phyloP scores from a whole-genome alignment of 2,888 invertebrate species.

The Bedellia somnulentella region DNA sequence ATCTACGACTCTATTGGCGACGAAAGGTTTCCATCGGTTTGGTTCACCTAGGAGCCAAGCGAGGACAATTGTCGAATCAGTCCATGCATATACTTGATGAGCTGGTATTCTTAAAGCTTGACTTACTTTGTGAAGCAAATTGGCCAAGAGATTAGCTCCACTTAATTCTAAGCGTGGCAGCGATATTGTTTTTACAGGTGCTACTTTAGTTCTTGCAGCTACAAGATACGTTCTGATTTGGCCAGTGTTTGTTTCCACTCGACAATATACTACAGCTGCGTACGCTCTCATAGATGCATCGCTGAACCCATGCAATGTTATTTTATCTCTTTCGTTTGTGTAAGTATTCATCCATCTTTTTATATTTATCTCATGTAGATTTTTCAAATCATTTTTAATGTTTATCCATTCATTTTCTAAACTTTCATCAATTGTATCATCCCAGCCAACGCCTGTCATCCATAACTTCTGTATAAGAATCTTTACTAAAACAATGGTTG shows the following conservation, averaged over 20 bases:
- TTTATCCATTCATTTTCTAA: no score
- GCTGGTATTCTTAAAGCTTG: conserved; percentile 11
- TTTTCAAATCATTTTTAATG: no score
- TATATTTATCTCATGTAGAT: no score
- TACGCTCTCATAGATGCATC: conserved; percentile 7
- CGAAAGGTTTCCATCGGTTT: no score
- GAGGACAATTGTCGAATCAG: no score
- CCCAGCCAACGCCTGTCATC: no score
- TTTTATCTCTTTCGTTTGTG: no score
- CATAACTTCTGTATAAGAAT: conserved; percentile 10
- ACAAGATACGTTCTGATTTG: conserved; percentile 2
- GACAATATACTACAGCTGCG: conserved; percentile 4
- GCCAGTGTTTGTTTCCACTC: not conserved
- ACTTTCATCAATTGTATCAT: no score
- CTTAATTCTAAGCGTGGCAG: conserved; percentile 7
- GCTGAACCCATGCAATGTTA: conserved; percentile 10
- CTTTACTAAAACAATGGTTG: conserved; percentile 7
- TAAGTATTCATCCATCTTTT: conserved; percentile 13
- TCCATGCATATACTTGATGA: no score
- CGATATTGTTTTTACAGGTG: conserved; percentile 6
- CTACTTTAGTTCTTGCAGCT: conserved; percentile 7
- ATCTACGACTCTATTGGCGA: conserved; percentile 5
- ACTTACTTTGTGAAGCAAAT: conserved; percentile 10
- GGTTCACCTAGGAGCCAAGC: no score
- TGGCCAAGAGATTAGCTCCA: conserved; percentile 10